These are phyloP conservation scores for Cactoblastis cactorum DNA, from an alignment of 2,888 invertebrate species.

Conservation along the genomic window DNA sequence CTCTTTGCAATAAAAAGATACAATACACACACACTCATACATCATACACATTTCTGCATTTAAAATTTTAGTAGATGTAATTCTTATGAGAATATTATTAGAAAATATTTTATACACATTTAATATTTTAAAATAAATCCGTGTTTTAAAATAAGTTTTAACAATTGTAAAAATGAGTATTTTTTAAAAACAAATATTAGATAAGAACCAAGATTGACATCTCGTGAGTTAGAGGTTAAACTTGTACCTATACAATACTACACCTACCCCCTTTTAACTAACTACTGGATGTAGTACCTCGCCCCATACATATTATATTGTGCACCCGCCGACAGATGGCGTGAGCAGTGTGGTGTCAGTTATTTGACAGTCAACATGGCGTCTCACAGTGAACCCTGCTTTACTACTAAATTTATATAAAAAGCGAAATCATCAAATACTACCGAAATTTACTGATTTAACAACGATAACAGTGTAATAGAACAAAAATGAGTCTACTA, in stretches of 20 bases:
- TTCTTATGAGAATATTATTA: no score
- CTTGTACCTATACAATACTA: constrained; percentile 6
- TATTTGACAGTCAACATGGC: constrained; percentile 40
- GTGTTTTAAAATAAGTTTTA: no score
- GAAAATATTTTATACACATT: no score
- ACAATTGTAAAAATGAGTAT: no score
- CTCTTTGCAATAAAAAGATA: no score
- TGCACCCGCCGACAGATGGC: constrained; percentile 50
- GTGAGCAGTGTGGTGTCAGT: constrained; percentile 27
- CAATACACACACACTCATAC: no score
- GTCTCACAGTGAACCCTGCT: constrained; percentile 27
- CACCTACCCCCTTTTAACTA: no score
- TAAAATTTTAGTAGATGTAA: no score
- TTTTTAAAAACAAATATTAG: no score
- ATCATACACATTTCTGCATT: no score
- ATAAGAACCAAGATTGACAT: constrained; percentile 31
- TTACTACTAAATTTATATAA: constrained; percentile 18
- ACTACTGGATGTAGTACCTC: no score
- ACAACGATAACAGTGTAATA: constrained; percentile 7
- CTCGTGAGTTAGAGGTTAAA: constrained; percentile 32
- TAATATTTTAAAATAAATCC: no score
- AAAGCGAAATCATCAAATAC: constrained; percentile 3
- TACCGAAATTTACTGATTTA: neutral
- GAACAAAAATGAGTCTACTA: constrained; percentile 29
- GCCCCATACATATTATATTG: constrained; percentile 28